Evolutionary conservation across 2,888 invertebrate genomes (phyloP).

Genomic region (Priocnemis perturbator): DNA sequence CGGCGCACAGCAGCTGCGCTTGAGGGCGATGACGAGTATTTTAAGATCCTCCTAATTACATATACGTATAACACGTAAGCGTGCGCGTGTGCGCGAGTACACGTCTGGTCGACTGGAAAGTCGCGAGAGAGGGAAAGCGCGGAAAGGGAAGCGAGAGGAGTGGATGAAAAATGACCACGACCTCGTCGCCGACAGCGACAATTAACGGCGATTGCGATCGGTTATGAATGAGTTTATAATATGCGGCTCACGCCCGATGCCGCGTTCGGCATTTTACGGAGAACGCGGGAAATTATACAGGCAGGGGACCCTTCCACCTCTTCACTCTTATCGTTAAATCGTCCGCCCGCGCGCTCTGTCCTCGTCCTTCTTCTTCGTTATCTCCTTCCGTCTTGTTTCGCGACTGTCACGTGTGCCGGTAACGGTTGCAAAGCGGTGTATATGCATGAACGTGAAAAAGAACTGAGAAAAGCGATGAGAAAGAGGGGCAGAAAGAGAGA

Average conservation of each 20-base stretch:
- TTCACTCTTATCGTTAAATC: constrained; percentile 8
- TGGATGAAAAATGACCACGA: constrained; percentile 7
- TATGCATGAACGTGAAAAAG: background rate
- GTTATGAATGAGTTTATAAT: constrained; percentile 58
- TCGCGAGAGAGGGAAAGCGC: constrained; percentile 4
- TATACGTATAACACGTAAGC: background rate
- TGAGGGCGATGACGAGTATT: background rate
- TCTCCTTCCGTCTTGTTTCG: background rate
- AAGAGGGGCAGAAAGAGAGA: background rate
- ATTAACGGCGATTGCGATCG: constrained; percentile 62
- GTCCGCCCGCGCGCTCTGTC: constrained; percentile 6
- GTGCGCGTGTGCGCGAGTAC: too few relatives aligned
- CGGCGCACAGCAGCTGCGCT: constrained; percentile 27
- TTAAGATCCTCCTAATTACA: constrained; percentile 2
- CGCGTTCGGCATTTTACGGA: constrained; percentile 44
- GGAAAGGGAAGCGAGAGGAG: constrained; percentile 12
- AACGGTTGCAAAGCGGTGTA: too few relatives aligned
- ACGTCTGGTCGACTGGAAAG: background rate
- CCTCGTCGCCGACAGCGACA: constrained; percentile 31
- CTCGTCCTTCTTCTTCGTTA: constrained; percentile 1
- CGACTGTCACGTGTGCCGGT: background rate
- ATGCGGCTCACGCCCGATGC: constrained; percentile 48
- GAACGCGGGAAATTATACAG: constrained; percentile 50
- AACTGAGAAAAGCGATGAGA: background rate
- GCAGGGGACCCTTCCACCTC: constrained; percentile 15